Evolutionary conservation across 1,140 invertebrate species (phyloP).

Genomic region (Bombus cullumanus): DNA sequence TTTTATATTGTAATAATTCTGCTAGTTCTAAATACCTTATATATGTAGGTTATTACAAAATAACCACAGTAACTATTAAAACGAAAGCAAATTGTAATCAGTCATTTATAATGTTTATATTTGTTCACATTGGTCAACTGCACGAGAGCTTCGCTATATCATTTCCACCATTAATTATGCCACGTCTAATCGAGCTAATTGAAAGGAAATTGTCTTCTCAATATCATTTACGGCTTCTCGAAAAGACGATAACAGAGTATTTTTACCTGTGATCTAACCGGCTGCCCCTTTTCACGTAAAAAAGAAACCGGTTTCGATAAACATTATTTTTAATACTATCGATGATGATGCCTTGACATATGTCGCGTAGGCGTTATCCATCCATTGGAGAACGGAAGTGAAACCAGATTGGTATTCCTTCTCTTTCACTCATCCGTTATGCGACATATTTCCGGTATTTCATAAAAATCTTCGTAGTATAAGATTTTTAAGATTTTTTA

Average conservation of each 20-base stretch:
- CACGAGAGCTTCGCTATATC: not conserved
- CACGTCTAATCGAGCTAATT: not conserved
- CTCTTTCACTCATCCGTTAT: not conserved
- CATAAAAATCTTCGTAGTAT: not conserved
- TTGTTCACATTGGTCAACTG: not conserved
- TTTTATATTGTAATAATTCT: not conserved
- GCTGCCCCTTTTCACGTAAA: conserved; percentile 29
- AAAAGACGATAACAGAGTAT: conserved; percentile 46
- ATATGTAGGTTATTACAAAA: not conserved
- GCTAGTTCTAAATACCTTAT: not conserved
- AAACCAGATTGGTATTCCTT: conserved; percentile 9
- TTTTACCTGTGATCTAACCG: conserved; percentile 63
- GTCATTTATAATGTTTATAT: not conserved
- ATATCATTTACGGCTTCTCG: too few relatives aligned
- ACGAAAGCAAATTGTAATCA: too few relatives aligned
- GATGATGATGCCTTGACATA: conserved; percentile 41
- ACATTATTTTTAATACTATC: conserved; percentile 14
- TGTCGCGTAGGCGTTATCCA: conserved; percentile 55
- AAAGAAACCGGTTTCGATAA: conserved; percentile 68
- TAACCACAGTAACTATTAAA: too few relatives aligned
- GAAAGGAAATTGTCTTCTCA: not conserved
- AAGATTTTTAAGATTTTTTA: not conserved
- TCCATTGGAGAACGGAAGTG: not conserved
- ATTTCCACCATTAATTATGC: not conserved
- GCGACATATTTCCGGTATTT: not conserved